A percentile compares a stretch with the other conserved stretches of the same genome.
Evolutionary conservation across 2,113 vertebrate genomes (phyloP).

Genomic region (Malaclemys terrapin): DNA sequence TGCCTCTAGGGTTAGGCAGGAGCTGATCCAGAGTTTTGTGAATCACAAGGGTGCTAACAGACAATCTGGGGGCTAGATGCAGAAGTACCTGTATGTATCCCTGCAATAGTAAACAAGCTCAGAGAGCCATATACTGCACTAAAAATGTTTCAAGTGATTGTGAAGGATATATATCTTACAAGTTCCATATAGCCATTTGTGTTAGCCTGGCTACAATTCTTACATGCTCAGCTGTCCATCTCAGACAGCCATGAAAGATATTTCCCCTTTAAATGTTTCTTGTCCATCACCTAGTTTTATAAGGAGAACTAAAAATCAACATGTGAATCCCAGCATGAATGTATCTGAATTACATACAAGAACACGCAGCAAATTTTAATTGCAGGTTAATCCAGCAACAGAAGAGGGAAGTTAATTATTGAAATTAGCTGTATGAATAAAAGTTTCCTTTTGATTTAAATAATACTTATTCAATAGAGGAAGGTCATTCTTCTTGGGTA

Average conservation of each 20-base stretch:
- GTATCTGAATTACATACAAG: not conserved
- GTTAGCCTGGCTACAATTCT: not conserved
- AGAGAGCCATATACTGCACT: not conserved
- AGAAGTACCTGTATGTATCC: no score
- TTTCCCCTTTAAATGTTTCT: not conserved
- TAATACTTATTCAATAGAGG: slow-evolving; percentile 20
- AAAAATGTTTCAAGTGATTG: not conserved
- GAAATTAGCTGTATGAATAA: not conserved
- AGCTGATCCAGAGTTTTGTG: no score
- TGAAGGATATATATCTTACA: not conserved
- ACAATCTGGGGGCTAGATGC: no score
- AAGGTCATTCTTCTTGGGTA: slow-evolving; percentile 31
- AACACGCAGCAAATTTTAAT: not conserved
- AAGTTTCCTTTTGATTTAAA: slow-evolving; percentile 36
- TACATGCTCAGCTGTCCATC: not conserved
- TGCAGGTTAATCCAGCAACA: slow-evolving; percentile 1
- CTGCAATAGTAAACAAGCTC: not conserved
- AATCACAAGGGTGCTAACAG: no score
- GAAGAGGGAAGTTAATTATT: not conserved
- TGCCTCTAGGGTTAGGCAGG: no score
- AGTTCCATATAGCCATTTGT: not conserved
- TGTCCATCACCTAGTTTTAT: not conserved
- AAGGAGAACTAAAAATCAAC: not conserved
- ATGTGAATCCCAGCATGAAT: not conserved
- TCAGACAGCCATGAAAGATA: not conserved